These are phyloP conservation scores for Dynastes grantii DNA, from an alignment of 2,888 invertebrate species.

Conservation along the genomic window DNA sequence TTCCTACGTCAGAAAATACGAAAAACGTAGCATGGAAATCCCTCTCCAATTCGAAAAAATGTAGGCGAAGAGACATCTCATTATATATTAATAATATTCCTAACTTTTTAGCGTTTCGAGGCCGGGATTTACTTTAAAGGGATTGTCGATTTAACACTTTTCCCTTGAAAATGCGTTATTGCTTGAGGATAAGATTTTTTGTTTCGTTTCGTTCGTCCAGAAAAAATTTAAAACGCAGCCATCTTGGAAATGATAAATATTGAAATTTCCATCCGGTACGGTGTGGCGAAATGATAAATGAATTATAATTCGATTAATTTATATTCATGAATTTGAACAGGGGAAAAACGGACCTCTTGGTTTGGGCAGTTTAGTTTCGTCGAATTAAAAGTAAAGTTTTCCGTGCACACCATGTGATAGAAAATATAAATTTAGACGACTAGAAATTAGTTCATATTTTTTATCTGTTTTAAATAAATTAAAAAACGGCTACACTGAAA, in stretches of 20 bases:
- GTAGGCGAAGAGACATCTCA: conserved; percentile 22
- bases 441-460: too few species aligned
- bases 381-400: too few species aligned
- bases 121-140: conserved; percentile 31
- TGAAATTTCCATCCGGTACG: conserved; percentile 5
- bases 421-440: too few species aligned
- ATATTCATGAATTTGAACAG: conserved; percentile 17
- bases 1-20: too few species aligned
- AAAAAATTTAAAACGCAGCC: neutral
- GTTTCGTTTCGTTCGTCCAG: neutral
- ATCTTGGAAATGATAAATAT: conserved; percentile 17
- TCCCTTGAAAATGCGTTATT: neutral
- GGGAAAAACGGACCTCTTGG: neutral
- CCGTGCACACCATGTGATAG: too few species aligned
- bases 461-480: too few species aligned
- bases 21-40: neutral
- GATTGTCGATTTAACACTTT: conserved; percentile 10
- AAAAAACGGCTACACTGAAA: too few species aligned
- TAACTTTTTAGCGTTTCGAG: neutral
- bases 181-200: conserved; percentile 1
- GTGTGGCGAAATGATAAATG: neutral
- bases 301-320: conserved; percentile 28
- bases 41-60: neutral
- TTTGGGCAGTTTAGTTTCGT: too few species aligned
- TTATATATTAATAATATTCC: conserved; percentile 40